Evolutionary conservation across 2,113 vertebrate genomes (phyloP), one percentile per base, ranked within the genome.

Genomic region (Cyprinus carpio): DNA sequence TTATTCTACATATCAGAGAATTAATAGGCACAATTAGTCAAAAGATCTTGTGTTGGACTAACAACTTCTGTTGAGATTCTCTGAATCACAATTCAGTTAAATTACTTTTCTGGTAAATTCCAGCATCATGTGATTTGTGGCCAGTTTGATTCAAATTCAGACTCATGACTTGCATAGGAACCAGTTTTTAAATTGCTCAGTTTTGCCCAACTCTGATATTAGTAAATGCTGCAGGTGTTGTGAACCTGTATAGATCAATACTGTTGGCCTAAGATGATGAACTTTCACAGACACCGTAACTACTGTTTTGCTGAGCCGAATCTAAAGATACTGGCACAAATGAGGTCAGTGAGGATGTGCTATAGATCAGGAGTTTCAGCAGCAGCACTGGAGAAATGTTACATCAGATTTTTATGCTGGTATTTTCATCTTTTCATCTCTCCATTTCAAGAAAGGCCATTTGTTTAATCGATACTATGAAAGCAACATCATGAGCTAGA

Each of bases 271-370:
- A 1, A 49, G 40, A 29, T 49, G 13, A 3, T 27, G 16, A 81
- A 49, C 37, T 16, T 29, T 62, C 1, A 18, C 10, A 46, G 43
- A 46, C 43, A 12, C 11, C 43, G 43, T 12, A 46, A 46, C 10
- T 46, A 56, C 12, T 64, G n/a, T n/a, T 51, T 51, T 31, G 79
- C 79, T 67, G 79, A 81, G 15, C n/a, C 60, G 9, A 31, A 25
- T 27, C 8, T 49, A 65, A 49, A 51, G 40, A 81, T 23, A 27
- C 15, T 20, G 29, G 25, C 40, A 23, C 25, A 1, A 12, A 49
- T 2, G 7, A 16, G 25, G 25, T 67, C 79, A 46, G 34, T 27
- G 37, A 18, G n/a, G n/a, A 16, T 3, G 11, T 46, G 43, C 31
- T 81, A 20, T 27, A 25, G 23, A 80, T 43, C 18, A 27, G 10